Percentiles rank a stretch among this genome's conserved stretches.
Conservation (phyloP, 2,113 vertebrate species). For the Pseudorectes ferrugineus region DNA sequence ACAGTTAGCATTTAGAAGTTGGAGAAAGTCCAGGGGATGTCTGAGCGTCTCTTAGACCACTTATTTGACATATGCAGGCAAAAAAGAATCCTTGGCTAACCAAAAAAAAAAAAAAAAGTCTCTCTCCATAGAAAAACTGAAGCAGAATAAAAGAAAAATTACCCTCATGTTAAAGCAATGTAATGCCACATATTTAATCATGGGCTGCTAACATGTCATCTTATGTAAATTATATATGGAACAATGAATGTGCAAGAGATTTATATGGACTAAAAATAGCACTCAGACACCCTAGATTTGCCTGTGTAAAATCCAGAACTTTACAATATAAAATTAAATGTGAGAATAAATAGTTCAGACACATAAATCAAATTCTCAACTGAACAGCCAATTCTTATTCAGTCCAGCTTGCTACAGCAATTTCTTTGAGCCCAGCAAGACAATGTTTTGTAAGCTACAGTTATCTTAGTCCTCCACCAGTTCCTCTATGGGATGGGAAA, state of each 20-base stretch:
- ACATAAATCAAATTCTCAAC: neutral
- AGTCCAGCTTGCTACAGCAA: neutral
- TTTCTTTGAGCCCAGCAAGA: neutral
- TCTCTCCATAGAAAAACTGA: neutral
- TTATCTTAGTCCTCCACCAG: neutral
- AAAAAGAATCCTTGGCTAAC: neutral
- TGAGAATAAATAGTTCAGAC: neutral
- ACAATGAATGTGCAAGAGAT: neutral
- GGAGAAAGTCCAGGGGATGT: neutral
- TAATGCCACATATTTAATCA: neutral
- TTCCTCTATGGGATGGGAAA: neutral
- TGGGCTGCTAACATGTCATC: neutral
- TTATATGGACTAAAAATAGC: neutral
- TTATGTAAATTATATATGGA: neutral
- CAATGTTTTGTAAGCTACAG: neutral
- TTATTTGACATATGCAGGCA: neutral
- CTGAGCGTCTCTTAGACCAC: neutral
- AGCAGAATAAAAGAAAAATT: neutral
- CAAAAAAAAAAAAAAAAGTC: neutral
- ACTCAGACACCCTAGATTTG: neutral
- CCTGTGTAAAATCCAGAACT: neutral
- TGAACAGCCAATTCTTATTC: neutral
- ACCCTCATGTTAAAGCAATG: neutral
- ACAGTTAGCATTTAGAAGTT: neutral
- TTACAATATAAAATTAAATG: slow-evolving; percentile 6